phyloP scores from a whole-genome alignment of 2,113 vertebrate genomes.

The Brachyistius frenatus region DNA sequence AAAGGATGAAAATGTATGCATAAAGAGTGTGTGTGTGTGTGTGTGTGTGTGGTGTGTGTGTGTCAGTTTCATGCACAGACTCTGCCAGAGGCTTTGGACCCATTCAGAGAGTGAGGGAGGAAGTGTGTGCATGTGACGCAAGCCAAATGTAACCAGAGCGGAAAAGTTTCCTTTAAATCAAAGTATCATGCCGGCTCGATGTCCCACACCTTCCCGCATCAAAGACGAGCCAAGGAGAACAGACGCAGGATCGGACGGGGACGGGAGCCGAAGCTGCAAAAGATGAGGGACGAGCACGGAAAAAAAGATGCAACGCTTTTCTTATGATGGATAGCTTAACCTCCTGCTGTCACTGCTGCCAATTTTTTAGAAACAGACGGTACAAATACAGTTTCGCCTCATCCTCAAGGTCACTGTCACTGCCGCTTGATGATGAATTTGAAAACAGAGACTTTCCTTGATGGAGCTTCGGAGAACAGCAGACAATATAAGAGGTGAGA shows the following conservation, averaged over 20 bases:
- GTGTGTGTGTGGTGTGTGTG: too few species aligned
- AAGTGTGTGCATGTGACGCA: constrained; percentile 41
- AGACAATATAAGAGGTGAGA: background rate
- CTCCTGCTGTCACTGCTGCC: constrained; percentile 34
- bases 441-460: constrained; percentile 1
- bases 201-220: constrained; percentile 54
- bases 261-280: constrained; percentile 5
- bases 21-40: background rate
- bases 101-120: background rate
- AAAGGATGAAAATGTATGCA: background rate
- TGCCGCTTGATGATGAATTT: constrained; percentile 1
- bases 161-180: constrained; percentile 49
- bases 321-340: constrained; percentile 15
- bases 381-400: constrained; percentile 15
- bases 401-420: constrained; percentile 25
- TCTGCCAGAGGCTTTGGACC: background rate
- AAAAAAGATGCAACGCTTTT: background rate
- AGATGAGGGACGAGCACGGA: background rate
- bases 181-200: constrained; percentile 31
- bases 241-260: constrained; percentile 8
- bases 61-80: background rate
- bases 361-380: constrained; percentile 20
- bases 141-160: constrained; percentile 38
- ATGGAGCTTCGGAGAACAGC: constrained; percentile 7
- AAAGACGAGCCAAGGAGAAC: constrained; percentile 46